phyloP scores from a whole-genome alignment of 1,140 invertebrate genomes.

The Heliconius nattereri region DNA sequence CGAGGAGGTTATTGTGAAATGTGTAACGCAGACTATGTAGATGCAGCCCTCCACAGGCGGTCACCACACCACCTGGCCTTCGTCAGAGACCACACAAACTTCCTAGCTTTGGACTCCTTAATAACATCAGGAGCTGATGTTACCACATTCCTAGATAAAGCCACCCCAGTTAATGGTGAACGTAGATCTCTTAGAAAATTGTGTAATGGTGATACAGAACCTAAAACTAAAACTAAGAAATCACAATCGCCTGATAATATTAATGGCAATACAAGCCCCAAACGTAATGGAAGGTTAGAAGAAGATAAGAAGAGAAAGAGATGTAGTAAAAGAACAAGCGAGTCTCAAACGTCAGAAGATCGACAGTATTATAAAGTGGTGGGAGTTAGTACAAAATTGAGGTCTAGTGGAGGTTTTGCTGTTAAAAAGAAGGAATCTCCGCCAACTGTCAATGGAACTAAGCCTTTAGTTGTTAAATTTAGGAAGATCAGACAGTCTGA shows the following conservation, averaged over 20 bases:
- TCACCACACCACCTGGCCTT: slow-evolving; percentile 87
- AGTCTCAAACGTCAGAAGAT: slow-evolving; percentile 82
- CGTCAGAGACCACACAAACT: slow-evolving; percentile 87
- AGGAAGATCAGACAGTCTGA: slow-evolving; percentile 86
- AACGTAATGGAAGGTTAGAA: slow-evolving; percentile 59
- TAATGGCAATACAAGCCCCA: slow-evolving; percentile 62
- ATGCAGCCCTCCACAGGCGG: slow-evolving; percentile 84
- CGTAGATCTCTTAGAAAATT: slow-evolving; percentile 69
- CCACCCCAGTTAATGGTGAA: slow-evolving; percentile 68
- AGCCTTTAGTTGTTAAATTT: slow-evolving; percentile 87
- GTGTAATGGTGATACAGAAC: slow-evolving; percentile 70
- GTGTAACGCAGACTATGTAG: slow-evolving; percentile 86
- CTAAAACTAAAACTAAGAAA: slow-evolving; percentile 55
- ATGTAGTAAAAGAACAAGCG: slow-evolving; percentile 80
- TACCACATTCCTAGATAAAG: slow-evolving; percentile 83
- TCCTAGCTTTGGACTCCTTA: slow-evolving; percentile 85
- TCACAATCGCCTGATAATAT: slow-evolving; percentile 62
- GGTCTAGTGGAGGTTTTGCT: slow-evolving; percentile 82
- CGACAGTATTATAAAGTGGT: slow-evolving; percentile 88
- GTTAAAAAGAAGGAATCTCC: slow-evolving; percentile 59
- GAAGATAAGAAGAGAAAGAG: slow-evolving; percentile 64
- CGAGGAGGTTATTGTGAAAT: slow-evolving; percentile 88
- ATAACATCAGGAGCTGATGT: slow-evolving; percentile 84
- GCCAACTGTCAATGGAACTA: slow-evolving; percentile 71
- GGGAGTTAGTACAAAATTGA: slow-evolving; percentile 85